A percentile compares a stretch with the other conserved stretches of the same genome.
Conservation (phyloP, 2,797 vertebrate genomes). For the Helarctos malayanus region DNA sequence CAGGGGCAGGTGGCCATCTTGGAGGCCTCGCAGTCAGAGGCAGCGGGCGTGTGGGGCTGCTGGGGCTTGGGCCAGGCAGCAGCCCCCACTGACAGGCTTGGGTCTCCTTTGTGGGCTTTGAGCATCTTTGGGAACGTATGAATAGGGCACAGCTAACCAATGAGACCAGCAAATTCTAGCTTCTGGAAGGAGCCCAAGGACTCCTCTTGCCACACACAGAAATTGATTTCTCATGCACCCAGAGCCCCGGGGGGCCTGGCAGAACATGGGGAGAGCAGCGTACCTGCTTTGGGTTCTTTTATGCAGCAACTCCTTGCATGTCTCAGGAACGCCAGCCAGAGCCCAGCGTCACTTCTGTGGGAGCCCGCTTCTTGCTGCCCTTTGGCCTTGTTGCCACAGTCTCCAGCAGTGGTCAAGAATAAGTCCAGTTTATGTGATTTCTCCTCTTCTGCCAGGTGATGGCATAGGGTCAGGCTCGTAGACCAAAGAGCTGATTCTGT, state of each 20-base stretch:
- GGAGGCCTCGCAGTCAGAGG: background rate
- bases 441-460: background rate
- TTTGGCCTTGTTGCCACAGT: accelerated
- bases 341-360: background rate
- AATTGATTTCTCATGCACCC: too few relatives aligned
- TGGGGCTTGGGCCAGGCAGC: accelerated
- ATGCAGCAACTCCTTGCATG: accelerated
- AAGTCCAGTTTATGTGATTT: accelerated
- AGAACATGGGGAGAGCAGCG: background rate
- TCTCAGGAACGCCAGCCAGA: accelerated
- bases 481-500: background rate
- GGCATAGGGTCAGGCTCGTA: background rate
- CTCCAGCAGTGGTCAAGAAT: background rate
- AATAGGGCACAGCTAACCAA: background rate
- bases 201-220: too few relatives aligned
- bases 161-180: too few relatives aligned
- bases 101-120: background rate
- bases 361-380: background rate
- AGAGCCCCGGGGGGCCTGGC: accelerated
- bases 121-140: accelerated
- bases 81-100: background rate
- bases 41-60: background rate
- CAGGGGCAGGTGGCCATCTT: accelerated
- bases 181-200: background rate
- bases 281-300: background rate